phyloP scores from a whole-genome alignment of 1,140 invertebrate species.

The Drosophila persimilis region DNA sequence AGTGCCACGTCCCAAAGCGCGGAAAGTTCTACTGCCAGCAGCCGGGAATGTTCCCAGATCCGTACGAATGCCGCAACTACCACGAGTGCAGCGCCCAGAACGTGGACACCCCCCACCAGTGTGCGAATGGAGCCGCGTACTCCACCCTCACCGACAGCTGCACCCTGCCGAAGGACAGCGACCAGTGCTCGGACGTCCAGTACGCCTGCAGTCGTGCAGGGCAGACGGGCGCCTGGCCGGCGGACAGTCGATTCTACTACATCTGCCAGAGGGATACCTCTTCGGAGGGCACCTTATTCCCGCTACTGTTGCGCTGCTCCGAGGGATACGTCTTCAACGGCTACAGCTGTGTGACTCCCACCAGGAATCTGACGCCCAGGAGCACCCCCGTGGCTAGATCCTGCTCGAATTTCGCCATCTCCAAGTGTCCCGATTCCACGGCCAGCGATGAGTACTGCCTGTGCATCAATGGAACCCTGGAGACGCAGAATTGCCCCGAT shows the following conservation, averaged over 20 bases:
- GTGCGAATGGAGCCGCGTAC: slow-evolving; percentile 62
- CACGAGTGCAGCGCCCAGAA: slow-evolving; percentile 71
- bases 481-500: slow-evolving; percentile 5
- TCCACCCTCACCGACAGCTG: slow-evolving; percentile 52
- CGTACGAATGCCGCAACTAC: slow-evolving; percentile 79
- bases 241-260: slow-evolving; percentile 73
- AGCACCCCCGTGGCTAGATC: background rate
- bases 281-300: slow-evolving; percentile 45
- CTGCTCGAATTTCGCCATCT: slow-evolving; percentile 18
- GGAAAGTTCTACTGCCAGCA: slow-evolving; percentile 70
- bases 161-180: slow-evolving; percentile 42
- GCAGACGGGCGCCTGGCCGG: slow-evolving; percentile 60
- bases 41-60: slow-evolving; percentile 77
- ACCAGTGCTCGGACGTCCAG: slow-evolving; percentile 52
- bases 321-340: slow-evolving; percentile 57
- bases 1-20: slow-evolving; percentile 53
- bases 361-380: background rate
- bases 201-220: slow-evolving; percentile 61
- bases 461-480: slow-evolving; percentile 17
- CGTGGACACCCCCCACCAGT: slow-evolving; percentile 48
- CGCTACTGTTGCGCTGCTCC: slow-evolving; percentile 64
- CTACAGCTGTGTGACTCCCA: slow-evolving; percentile 32
- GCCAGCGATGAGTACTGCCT: slow-evolving; percentile 4
- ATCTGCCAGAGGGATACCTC: slow-evolving; percentile 58
- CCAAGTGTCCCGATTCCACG: slow-evolving; percentile 6